Conservation (phyloP, 2,888 invertebrate genomes). For the Drosophila vallismaia region DNA sequence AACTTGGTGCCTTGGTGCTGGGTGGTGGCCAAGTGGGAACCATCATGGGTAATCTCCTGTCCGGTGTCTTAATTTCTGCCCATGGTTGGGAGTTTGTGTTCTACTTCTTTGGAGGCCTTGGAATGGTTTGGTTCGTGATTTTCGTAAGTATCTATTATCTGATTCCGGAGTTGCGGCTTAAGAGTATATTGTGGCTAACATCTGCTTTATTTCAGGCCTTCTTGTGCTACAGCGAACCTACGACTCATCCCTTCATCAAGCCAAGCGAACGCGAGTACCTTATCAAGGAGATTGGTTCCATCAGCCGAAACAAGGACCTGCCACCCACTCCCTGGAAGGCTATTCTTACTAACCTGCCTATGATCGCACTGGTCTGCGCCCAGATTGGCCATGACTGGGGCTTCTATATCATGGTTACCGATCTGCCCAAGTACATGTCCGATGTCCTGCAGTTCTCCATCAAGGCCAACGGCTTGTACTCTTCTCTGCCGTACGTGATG, state of each 20-base stretch:
- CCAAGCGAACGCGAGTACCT: constrained; percentile 89
- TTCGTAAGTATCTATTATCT: constrained; percentile 85
- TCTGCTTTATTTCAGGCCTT: constrained; percentile 82
- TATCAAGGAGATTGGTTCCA: constrained; percentile 86
- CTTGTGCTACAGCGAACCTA: constrained; percentile 89
- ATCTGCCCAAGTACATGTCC: constrained; percentile 87
- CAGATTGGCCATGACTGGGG: constrained; percentile 89
- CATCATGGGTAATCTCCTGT: constrained; percentile 87
- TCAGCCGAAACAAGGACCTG: constrained; percentile 85
- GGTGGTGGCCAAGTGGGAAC: constrained; percentile 90
- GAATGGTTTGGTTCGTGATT: constrained; percentile 89
- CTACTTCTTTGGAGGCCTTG: constrained; percentile 91
- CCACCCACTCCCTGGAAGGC: constrained; percentile 89
- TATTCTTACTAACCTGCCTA: constrained; percentile 88
- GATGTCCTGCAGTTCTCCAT: constrained; percentile 87
- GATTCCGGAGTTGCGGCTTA: neutral
- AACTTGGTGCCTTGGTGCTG: constrained; percentile 91
- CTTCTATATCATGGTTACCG: constrained; percentile 87
- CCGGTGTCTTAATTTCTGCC: constrained; percentile 88
- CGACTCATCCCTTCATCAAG: constrained; percentile 90
- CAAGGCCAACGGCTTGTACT: constrained; percentile 86
- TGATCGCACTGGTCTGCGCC: constrained; percentile 90
- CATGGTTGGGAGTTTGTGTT: constrained; percentile 91
- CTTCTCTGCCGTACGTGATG: constrained; percentile 86
- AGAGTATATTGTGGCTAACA: neutral